Percentiles rank a stretch among this genome's conserved stretches.
Conservation (phyloP, 1,140 invertebrate species). For the Lucilia sericata region DNA sequence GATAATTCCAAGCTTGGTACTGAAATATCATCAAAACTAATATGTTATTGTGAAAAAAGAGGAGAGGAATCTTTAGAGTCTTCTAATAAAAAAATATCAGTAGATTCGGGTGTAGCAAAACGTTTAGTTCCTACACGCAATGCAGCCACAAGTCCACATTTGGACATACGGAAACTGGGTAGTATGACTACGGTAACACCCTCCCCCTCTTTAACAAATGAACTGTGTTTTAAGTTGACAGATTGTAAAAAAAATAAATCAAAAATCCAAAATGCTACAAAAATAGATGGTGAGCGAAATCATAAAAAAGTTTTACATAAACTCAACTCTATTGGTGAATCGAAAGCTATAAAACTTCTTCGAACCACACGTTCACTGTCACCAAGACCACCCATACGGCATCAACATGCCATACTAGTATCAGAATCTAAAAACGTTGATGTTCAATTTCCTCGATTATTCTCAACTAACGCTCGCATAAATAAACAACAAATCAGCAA, state of each 20-base stretch:
- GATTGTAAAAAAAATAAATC: background rate
- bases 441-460: constrained; percentile 44
- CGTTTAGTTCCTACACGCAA: constrained; percentile 46
- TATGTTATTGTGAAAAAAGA: constrained; percentile 23
- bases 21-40: background rate
- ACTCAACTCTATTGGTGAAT: constrained; percentile 47
- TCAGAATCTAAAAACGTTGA: constrained; percentile 48
- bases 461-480: constrained; percentile 37
- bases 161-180: constrained; percentile 45
- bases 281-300: background rate
- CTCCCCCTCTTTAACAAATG: constrained; percentile 3
- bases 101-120: background rate
- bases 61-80: background rate
- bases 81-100: background rate
- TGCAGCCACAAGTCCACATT: constrained; percentile 48
- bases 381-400: constrained; percentile 48
- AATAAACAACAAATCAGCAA: background rate
- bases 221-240: background rate
- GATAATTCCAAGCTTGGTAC: background rate
- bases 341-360: constrained; percentile 45
- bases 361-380: constrained; percentile 48
- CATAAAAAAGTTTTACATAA: constrained; percentile 44
- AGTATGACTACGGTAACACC: background rate
- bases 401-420: constrained; percentile 47
- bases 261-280: background rate